phyloP scores from a whole-genome alignment of 2,888 invertebrate genomes.

The Clivina fossor region DNA sequence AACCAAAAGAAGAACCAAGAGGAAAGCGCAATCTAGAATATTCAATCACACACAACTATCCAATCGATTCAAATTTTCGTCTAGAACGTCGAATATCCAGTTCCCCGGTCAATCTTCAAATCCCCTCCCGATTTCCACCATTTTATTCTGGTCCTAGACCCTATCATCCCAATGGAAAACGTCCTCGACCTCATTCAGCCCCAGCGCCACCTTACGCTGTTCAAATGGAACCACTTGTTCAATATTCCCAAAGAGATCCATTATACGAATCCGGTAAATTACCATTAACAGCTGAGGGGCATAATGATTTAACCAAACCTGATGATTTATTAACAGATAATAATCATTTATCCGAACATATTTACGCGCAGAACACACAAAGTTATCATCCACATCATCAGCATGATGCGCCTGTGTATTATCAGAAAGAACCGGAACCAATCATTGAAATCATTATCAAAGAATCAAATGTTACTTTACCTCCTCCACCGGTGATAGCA shows the following conservation, averaged over 20 bases:
- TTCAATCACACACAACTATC: slow-evolving; percentile 61
- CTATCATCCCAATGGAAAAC: slow-evolving; percentile 45
- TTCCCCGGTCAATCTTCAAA: slow-evolving; percentile 47
- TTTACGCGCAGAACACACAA: slow-evolving; percentile 52
- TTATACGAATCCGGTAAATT: slow-evolving; percentile 64
- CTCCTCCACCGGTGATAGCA: slow-evolving; percentile 61
- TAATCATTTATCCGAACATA: slow-evolving; percentile 53
- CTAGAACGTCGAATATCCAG: slow-evolving; percentile 60
- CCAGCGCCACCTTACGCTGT: slow-evolving; percentile 73
- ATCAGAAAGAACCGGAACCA: slow-evolving; percentile 78
- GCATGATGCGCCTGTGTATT: slow-evolving; percentile 47
- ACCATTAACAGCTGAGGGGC: slow-evolving; percentile 48
- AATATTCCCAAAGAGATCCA: slow-evolving; percentile 79
- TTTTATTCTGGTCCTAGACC: slow-evolving; percentile 41
- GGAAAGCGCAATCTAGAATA: slow-evolving; percentile 63
- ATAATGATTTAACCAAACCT: slow-evolving; percentile 58
- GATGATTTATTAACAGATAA: slow-evolving; percentile 53
- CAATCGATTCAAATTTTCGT: slow-evolving; percentile 58
- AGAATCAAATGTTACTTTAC: slow-evolving; percentile 81
- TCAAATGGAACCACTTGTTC: slow-evolving; percentile 78
- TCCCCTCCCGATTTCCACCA: slow-evolving; percentile 36
- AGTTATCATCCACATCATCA: slow-evolving; percentile 48
- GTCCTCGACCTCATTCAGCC: slow-evolving; percentile 52
- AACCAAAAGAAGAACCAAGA: slow-evolving; percentile 55
- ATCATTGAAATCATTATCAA: slow-evolving; percentile 92